Evolutionary conservation across 2,113 vertebrate genomes (phyloP), one percentile per base, ranked within the genome.

Genomic region (Australoheros scitulus): DNA sequence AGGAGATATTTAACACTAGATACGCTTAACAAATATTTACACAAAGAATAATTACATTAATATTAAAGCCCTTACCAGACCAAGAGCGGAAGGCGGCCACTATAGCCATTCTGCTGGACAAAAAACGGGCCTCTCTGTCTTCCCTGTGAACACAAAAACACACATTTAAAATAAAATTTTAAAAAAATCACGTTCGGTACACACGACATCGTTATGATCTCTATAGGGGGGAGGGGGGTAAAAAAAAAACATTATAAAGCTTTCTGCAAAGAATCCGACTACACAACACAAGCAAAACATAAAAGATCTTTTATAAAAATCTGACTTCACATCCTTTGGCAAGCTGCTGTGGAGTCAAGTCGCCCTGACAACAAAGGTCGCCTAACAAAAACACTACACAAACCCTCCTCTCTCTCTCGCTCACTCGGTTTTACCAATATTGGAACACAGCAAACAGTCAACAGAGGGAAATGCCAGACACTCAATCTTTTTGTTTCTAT

Each of bases 91-190:
- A 99, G 87, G 98, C 97, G 63, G 98, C 98, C 79, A 99, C 97
- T 84, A 99, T 99, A 61, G 98, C 98, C 97, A 99, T 98, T 94
- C 97, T 97, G 92, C 98, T 99, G 17, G 98, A 97, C 90, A 98
- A 92, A 91, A 99, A 98, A 6, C 98, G 96, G 41, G 98, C 95
- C 92, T 99, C 98, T 96, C 97, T 94, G 95, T 99, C 98, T 83
- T 99, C 98, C 93, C 98, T 99, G 92, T 50, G 20, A 81, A 64
- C 58, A 88, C 7, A 8, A 82, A 80, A 77, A 86, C 32, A 88
- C 10, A 77, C 3, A 32, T 81, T 60, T 77, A 74, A 81, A 78
- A 84, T 3, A 26, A 26, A 26, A 26, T 26, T 26, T 26, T 34
- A 47, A 43, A 20, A 13, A 84, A 26, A 77, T n/a, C 2, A 15